These are phyloP conservation scores for Bimastos eiseni DNA, from an alignment of 2,888 invertebrate genomes.

Conservation along the genomic window DNA sequence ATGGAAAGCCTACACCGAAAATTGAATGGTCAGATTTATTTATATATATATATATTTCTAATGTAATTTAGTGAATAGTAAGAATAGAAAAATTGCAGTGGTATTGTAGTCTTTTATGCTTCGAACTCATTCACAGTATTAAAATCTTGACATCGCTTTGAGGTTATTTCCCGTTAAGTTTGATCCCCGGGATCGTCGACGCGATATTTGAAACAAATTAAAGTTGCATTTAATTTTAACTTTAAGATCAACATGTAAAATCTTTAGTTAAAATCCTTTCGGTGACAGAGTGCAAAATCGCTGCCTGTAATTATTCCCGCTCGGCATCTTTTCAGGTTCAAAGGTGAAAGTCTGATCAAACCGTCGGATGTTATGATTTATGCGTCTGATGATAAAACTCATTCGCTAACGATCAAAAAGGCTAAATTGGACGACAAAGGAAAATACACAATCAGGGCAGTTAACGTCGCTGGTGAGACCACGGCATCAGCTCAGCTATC, in stretches of 20 bases:
- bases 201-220: no score
- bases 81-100: no score
- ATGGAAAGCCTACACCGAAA: neutral
- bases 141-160: no score
- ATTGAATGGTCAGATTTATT: neutral
- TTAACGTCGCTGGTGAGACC: neutral
- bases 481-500: neutral
- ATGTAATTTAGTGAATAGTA: neutral
- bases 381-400: neutral
- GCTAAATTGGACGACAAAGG: neutral
- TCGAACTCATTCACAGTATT: no score
- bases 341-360: slow-evolving; percentile 7
- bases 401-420: slow-evolving; percentile 3
- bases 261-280: neutral
- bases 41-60: neutral
- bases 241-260: no score
- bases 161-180: no score
- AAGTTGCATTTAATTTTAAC: no score
- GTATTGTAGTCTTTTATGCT: no score
- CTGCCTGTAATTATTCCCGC: neutral
- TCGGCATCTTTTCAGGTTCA: slow-evolving; percentile 4
- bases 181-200: no score
- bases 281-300: neutral
- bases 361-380: neutral
- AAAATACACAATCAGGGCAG: neutral